Conservation (phyloP, 2,888 invertebrate genomes). For the Pollenia angustigena region DNA sequence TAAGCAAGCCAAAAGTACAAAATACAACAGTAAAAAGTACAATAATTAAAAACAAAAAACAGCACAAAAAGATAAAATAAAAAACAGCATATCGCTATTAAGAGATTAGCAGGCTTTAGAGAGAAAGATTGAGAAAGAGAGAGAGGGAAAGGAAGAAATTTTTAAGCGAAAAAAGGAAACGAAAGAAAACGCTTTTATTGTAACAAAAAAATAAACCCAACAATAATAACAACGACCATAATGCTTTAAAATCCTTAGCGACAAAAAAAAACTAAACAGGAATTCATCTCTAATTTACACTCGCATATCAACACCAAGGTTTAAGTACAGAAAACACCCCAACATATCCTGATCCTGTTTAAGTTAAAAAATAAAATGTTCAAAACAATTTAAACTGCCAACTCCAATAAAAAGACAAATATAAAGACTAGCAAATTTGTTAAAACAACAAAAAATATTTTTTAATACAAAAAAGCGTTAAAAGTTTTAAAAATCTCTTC, state of each 20-base stretch:
- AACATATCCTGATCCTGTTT: slow-evolving; percentile 59
- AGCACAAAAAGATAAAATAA: not conserved
- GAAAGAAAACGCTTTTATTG: not conserved
- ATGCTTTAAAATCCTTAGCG: slow-evolving; percentile 19
- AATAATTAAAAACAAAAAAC: not conserved
- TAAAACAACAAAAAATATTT: no score
- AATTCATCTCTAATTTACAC: slow-evolving; percentile 19
- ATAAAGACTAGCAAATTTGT: not conserved
- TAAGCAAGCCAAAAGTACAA: slow-evolving; percentile 46
- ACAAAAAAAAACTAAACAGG: slow-evolving; percentile 22
- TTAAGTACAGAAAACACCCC: slow-evolving; percentile 25
- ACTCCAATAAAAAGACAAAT: slow-evolving; percentile 60
- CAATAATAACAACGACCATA: slow-evolving; percentile 49
- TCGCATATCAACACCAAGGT: slow-evolving; percentile 5
- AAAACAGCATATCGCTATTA: slow-evolving; percentile 51
- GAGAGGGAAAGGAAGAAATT: not conserved
- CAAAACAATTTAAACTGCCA: slow-evolving; percentile 49
- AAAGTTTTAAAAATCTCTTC: no score
- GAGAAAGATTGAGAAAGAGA: not conserved
- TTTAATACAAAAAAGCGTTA: no score
- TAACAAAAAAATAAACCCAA: slow-evolving; percentile 5
- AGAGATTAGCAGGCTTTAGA: slow-evolving; percentile 16
- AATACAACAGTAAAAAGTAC: not conserved
- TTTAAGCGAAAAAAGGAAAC: slow-evolving; percentile 20
- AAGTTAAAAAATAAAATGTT: slow-evolving; percentile 30